Base-by-base conservation (phyloP, 1,140 invertebrate species). In the Pristionchus pacificus region DNA sequence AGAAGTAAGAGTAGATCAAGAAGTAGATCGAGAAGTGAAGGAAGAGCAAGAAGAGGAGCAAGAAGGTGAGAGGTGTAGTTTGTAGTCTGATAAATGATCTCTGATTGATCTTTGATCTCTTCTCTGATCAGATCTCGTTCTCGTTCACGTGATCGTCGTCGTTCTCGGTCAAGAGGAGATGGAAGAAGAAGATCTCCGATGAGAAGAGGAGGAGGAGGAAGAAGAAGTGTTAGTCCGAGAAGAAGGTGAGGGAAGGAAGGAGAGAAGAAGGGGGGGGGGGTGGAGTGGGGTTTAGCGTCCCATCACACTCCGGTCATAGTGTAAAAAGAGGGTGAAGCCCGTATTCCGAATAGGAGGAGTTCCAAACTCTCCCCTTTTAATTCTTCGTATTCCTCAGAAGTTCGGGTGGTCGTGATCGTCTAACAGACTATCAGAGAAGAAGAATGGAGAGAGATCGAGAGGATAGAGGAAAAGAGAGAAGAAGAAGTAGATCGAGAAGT, bases 91-190 rank as follows among this genome's bases (percentile, higher is more conserved):
- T n/a, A n/a, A n/a, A n/a, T n/a, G n/a, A n/a, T n/a, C n/a, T n/a
- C n/a, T n/a, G n/a, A n/a, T n/a, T n/a, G 60, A 24, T 61, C 60
- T 28, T 13, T 25, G 24, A 61, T 28, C 10, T 28, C 60, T 24
- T n/a, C 24, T 13, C 24, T 13, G 55, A n/a, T n/a, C 55, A 57
- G n/a, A 61, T 24, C 6, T 24, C 10, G 24, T n/a, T 61, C 60
- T 61, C 60, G 60, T 61, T 61, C 60, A 6, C 60, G 60, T 6
- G 24, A 24, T 61, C 60, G 60, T 61, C 60, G 24, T 24, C 10
- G 24, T 24, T 61, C 60, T 24, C 60, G 60, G 10, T 61, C 60
- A 13, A n/a, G 24, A n/a, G 60, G 29, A 24, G 6, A 28, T 24
- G 60, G 29, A 61, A 57, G n/a, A 57, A 57, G 55, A 57, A 57